Percentiles rank a stretch among this genome's conserved stretches.
phyloP scores from a whole-genome alignment of 2,797 vertebrate species.

The Tinamus major region DNA sequence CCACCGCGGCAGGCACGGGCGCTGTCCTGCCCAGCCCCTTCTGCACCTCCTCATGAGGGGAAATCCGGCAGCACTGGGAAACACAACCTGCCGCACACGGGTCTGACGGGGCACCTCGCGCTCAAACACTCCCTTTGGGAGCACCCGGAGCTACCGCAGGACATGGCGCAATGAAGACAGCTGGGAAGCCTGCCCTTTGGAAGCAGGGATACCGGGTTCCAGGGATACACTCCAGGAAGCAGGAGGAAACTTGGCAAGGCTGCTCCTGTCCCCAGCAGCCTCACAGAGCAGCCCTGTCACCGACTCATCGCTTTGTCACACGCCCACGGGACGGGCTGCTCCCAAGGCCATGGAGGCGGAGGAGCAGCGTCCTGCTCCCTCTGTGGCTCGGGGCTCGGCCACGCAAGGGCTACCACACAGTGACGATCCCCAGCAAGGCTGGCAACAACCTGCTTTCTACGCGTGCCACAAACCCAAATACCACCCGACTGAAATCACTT shows the following conservation, averaged over 20 bases:
- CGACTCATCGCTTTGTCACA: neutral
- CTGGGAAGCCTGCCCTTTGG: neutral
- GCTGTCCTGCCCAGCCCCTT: neutral
- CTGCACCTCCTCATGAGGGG: neutral
- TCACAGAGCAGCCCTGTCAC: neutral
- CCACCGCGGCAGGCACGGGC: accelerated
- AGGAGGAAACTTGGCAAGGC: neutral
- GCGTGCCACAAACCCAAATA: neutral
- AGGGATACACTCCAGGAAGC: neutral
- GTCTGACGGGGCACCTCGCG: neutral
- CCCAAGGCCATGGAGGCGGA: neutral
- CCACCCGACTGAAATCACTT: neutral
- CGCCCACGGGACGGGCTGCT: neutral
- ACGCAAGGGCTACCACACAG: neutral
- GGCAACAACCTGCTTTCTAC: neutral
- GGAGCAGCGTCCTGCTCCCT: neutral
- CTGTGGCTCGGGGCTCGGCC: neutral
- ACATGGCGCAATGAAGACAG: neutral
- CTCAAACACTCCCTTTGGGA: neutral
- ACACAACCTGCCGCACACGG: accelerated
- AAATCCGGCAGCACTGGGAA: neutral
- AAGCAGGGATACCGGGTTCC: neutral
- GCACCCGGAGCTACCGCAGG: neutral
- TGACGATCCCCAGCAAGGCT: neutral
- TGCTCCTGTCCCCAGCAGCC: neutral